Conservation (phyloP, 2,113 vertebrate genomes). For the Labeo catla region DNA sequence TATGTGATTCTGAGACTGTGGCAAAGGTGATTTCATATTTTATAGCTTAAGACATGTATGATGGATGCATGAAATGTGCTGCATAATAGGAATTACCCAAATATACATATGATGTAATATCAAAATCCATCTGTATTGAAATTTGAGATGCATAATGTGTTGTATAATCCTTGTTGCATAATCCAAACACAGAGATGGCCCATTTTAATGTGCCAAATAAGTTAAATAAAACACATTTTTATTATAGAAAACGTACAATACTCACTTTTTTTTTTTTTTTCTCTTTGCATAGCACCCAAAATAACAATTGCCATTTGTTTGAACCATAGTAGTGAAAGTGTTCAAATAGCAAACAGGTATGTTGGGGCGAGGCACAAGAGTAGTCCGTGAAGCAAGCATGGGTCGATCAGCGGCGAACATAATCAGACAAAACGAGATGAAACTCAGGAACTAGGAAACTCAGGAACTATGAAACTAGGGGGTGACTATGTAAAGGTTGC, state of each 20-base stretch:
- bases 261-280: too few relatives aligned
- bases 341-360: too few relatives aligned
- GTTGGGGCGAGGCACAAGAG: fast-evolving
- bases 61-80: background rate
- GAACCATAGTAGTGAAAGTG: too few relatives aligned
- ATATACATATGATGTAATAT: background rate
- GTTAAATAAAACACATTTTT: background rate
- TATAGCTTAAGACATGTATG: background rate
- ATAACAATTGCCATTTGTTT: too few relatives aligned
- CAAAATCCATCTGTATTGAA: background rate
- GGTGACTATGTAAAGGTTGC: too few relatives aligned
- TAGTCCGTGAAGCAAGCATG: too few relatives aligned
- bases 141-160: background rate
- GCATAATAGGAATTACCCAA: background rate
- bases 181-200: background rate
- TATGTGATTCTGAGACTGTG: background rate
- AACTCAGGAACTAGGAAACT: too few relatives aligned
- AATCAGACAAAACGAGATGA: too few relatives aligned
- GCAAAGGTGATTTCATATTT: background rate
- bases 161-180: background rate
- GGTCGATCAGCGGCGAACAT: too few relatives aligned
- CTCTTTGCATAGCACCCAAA: too few relatives aligned
- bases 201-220: background rate
- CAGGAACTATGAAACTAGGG: too few relatives aligned
- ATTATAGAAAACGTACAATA: too few relatives aligned